These are phyloP conservation scores for Lasioglossum oenotherae DNA, from an alignment of 2,888 invertebrate species.

Conservation along the genomic window DNA sequence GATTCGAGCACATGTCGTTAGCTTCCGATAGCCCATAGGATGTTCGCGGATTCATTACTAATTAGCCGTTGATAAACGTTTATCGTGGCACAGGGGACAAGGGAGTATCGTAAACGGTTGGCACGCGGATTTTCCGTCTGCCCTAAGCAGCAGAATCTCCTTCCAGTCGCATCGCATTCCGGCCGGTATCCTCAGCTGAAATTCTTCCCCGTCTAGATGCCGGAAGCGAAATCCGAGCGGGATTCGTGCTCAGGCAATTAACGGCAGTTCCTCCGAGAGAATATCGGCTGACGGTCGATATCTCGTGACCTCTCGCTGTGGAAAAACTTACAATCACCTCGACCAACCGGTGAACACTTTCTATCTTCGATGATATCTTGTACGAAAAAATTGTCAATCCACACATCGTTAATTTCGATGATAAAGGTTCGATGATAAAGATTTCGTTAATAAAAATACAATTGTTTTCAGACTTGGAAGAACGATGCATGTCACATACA, in stretches of 20 bases:
- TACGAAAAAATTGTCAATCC: neutral
- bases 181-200: slow-evolving; percentile 51
- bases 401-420: too few species aligned
- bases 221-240: slow-evolving; percentile 70
- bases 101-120: slow-evolving; percentile 10
- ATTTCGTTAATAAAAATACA: neutral
- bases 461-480: neutral
- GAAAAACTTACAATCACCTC: neutral
- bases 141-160: slow-evolving; percentile 32
- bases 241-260: slow-evolving; percentile 58
- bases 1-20: neutral
- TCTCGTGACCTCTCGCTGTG: slow-evolving; percentile 27
- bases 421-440: too few species aligned
- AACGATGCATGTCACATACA: too few species aligned
- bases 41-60: neutral
- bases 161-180: slow-evolving; percentile 43
- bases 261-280: slow-evolving; percentile 51
- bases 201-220: slow-evolving; percentile 57
- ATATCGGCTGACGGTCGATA: slow-evolving; percentile 53
- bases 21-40: neutral
- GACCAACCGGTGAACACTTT: neutral
- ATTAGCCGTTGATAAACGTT: slow-evolving; percentile 48
- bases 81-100: slow-evolving; percentile 26
- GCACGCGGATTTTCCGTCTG: slow-evolving; percentile 22
- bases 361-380: neutral